A percentile compares a stretch with the other conserved stretches of the same genome.
phyloP scores from a whole-genome alignment of 2,113 vertebrate species.

The Ctenodactylus gundi region DNA sequence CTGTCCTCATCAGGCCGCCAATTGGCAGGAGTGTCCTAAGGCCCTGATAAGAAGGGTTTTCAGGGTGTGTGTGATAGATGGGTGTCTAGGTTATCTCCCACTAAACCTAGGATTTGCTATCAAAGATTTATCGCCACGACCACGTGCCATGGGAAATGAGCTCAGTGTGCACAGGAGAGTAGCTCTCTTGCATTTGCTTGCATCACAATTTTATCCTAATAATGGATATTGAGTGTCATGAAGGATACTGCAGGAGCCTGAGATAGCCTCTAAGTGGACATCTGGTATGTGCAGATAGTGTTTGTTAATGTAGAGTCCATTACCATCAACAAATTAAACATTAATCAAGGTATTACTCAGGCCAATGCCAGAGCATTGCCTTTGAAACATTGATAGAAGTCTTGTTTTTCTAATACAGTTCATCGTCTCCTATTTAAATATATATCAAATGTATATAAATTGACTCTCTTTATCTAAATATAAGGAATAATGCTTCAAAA shows the following conservation, averaged over 20 bases:
- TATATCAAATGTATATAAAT: slow-evolving; percentile 31
- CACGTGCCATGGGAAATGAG: not conserved
- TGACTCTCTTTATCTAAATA: slow-evolving; percentile 32
- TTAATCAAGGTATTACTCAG: slow-evolving; percentile 7
- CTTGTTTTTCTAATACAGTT: slow-evolving; percentile 8
- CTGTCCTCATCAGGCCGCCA: not conserved
- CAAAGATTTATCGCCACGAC: not conserved
- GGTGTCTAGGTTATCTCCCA: not conserved
- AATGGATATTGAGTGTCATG: slow-evolving; percentile 8
- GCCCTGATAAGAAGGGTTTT: not conserved
- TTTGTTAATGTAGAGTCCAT: slow-evolving; percentile 53
- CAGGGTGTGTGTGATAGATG: not conserved
- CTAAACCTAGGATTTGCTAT: not conserved
- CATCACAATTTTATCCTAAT: slow-evolving; percentile 29
- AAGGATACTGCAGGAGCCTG: slow-evolving; percentile 7
- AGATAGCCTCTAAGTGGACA: slow-evolving; percentile 57
- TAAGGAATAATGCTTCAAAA: not conserved
- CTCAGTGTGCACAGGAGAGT: not conserved
- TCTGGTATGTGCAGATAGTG: slow-evolving; percentile 53
- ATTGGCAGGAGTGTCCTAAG: too few species aligned
- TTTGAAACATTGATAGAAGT: not conserved
- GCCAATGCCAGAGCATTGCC: not conserved
- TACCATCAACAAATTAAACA: slow-evolving; percentile 42
- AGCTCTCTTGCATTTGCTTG: not conserved
- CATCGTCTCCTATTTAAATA: slow-evolving; percentile 45